Evolutionary conservation across 1,140 invertebrate species (phyloP).

Genomic region (Cyphomyrmex costatus): DNA sequence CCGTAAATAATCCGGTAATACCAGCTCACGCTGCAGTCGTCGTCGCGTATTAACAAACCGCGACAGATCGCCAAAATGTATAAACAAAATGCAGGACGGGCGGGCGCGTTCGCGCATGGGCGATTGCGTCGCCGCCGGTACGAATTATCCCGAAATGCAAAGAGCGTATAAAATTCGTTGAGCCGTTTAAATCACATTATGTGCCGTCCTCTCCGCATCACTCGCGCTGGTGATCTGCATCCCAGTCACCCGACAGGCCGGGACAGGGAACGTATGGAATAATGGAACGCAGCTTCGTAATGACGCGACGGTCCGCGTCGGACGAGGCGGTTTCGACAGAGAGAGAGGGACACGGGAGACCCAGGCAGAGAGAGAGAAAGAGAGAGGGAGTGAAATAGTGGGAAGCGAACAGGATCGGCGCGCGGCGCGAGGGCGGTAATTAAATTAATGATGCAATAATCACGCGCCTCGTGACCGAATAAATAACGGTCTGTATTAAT

Average conservation of each 20-base stretch:
- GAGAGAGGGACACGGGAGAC: not conserved
- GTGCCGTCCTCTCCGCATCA: slow-evolving; percentile 28
- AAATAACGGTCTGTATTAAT: slow-evolving; percentile 79
- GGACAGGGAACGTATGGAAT: slow-evolving; percentile 30
- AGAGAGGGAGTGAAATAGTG: not conserved
- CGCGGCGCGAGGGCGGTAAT: slow-evolving; percentile 64
- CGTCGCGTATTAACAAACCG: slow-evolving; percentile 28
- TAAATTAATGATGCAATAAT: slow-evolving; percentile 78
- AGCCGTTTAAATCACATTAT: slow-evolving; percentile 63
- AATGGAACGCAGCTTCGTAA: slow-evolving; percentile 47
- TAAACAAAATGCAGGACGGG: slow-evolving; percentile 47
- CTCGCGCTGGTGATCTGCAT: slow-evolving; percentile 26
- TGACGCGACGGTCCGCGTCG: slow-evolving; percentile 32
- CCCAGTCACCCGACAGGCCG: slow-evolving; percentile 21
- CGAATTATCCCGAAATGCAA: slow-evolving; percentile 60
- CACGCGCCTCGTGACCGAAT: slow-evolving; percentile 65
- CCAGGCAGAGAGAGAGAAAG: not conserved
- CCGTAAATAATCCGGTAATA: slow-evolving; percentile 9
- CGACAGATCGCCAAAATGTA: slow-evolving; percentile 40
- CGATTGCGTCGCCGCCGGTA: slow-evolving; percentile 49
- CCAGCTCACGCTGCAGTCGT: not conserved
- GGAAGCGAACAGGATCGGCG: not conserved
- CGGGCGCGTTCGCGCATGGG: slow-evolving; percentile 47
- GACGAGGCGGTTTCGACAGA: slow-evolving; percentile 2
- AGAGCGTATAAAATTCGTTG: slow-evolving; percentile 64